These are phyloP conservation scores for Tachycineta bicolor DNA, from an alignment of 2,113 vertebrate species.

Conservation along the genomic window DNA sequence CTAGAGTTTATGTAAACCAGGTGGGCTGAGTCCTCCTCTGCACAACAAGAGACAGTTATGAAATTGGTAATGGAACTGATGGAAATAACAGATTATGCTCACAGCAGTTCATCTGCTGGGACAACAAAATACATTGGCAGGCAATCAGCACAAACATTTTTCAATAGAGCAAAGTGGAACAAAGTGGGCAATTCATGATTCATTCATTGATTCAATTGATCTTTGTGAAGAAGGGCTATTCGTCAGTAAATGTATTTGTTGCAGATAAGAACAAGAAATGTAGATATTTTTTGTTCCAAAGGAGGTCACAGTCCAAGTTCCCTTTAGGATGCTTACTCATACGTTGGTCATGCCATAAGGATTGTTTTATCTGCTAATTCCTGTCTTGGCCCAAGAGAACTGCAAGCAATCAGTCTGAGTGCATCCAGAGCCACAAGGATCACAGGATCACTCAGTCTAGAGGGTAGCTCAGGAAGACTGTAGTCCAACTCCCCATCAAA, in stretches of 20 bases:
- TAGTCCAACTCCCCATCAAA: neutral
- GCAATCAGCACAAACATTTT: slow-evolving; percentile 31
- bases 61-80: slow-evolving; percentile 24
- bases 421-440: neutral
- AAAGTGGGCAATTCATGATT: slow-evolving; percentile 38
- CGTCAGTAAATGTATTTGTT: neutral
- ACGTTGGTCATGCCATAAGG: neutral
- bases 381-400: neutral
- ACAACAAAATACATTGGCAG: slow-evolving; percentile 29
- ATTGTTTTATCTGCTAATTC: neutral
- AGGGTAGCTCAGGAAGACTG: neutral
- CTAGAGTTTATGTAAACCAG: neutral
- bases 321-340: slow-evolving; percentile 20
- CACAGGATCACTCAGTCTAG: neutral
- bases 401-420: neutral
- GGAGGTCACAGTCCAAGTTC: neutral
- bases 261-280: neutral
- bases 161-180: neutral
- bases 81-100: slow-evolving; percentile 32
- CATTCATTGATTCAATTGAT: slow-evolving; percentile 17
- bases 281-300: neutral
- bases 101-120: slow-evolving; percentile 27
- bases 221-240: slow-evolving; percentile 7
- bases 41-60: neutral
- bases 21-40: neutral